Conservation (phyloP, 2,888 invertebrate genomes). For the Drosophila barbarae region DNA sequence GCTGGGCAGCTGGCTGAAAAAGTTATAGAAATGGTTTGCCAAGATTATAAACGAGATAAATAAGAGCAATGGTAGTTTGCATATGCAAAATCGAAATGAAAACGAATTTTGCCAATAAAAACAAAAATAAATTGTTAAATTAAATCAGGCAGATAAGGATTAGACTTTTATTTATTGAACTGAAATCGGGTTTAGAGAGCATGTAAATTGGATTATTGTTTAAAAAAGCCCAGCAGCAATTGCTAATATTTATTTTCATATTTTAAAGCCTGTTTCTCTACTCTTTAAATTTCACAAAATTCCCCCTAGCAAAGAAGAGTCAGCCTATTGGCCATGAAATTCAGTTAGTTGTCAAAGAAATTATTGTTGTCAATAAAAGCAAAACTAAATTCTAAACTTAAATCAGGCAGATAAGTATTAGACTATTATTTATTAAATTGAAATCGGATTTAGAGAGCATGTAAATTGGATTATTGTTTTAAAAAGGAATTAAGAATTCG, state of each 20-base stretch:
- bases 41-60: constrained; percentile 13
- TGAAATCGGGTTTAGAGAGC: not conserved
- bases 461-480: not conserved
- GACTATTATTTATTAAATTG: not conserved
- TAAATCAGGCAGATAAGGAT: not conserved
- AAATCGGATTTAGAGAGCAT: not conserved
- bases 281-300: too few relatives aligned
- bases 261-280: too few relatives aligned
- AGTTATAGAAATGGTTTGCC: not conserved
- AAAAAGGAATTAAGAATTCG: not conserved
- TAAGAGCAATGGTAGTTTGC: constrained; percentile 4
- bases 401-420: not conserved
- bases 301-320: too few relatives aligned
- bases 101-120: not conserved
- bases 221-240: too few relatives aligned
- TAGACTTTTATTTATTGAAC: not conserved
- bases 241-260: too few relatives aligned
- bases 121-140: not conserved
- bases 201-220: not conserved
- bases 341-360: too few relatives aligned
- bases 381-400: not conserved
- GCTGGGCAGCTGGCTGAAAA: constrained; percentile 14
- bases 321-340: too few relatives aligned
- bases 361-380: not conserved
- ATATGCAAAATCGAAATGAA: not conserved